phyloP scores from a whole-genome alignment of 2,888 invertebrate species.

The Itoplectis maculator region DNA sequence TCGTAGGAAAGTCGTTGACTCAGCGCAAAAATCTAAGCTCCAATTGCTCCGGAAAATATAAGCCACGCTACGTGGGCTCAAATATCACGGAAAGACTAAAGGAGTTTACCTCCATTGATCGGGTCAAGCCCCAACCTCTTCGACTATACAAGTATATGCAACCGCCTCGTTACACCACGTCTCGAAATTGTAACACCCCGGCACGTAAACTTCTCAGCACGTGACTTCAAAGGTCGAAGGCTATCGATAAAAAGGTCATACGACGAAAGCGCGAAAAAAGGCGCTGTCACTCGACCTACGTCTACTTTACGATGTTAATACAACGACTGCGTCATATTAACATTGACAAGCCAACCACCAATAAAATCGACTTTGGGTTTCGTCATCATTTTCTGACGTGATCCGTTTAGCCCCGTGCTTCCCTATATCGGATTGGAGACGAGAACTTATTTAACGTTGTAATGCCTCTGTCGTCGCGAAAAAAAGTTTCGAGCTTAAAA shows the following conservation, averaged over 20 bases:
- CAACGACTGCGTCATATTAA: not conserved
- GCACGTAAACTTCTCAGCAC: not conserved
- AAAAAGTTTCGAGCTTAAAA: constrained; percentile 5
- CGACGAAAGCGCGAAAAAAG: not conserved
- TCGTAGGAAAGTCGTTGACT: not conserved
- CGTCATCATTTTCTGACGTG: no score
- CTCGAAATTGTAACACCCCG: not conserved
- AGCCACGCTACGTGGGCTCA: not conserved
- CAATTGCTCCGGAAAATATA: not conserved
- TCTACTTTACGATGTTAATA: not conserved
- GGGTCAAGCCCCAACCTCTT: no score
- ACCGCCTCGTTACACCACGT: not conserved
- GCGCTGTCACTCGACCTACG: not conserved
- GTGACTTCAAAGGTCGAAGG: not conserved
- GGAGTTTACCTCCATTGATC: not conserved
- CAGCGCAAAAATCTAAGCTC: not conserved
- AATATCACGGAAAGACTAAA: not conserved
- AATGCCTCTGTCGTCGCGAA: not conserved
- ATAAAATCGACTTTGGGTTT: no score
- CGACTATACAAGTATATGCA: not conserved
- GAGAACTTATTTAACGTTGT: not conserved
- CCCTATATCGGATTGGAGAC: not conserved
- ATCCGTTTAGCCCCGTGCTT: no score
- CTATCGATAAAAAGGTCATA: constrained; percentile 18
- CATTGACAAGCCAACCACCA: no score